Evolutionary conservation across 2,113 vertebrate genomes (phyloP).

Genomic region (Spea bombifrons): DNA sequence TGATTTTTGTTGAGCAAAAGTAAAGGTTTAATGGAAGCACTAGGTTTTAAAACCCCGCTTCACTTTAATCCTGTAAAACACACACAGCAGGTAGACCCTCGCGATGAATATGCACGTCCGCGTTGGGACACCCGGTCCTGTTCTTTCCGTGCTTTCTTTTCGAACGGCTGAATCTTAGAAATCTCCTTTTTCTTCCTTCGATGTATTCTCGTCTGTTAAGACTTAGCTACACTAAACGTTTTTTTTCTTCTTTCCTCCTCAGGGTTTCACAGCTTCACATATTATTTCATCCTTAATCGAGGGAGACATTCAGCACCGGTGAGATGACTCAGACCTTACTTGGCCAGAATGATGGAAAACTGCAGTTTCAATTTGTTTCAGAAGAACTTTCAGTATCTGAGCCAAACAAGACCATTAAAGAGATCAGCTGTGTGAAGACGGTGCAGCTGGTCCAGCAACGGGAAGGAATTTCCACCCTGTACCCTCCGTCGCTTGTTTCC

Average conservation of each 20-base stretch:
- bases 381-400: slow-evolving; percentile 10
- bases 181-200: background rate
- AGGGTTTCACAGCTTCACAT: slow-evolving; percentile 32
- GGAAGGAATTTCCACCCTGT: slow-evolving; percentile 23
- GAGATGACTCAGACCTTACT: slow-evolving; percentile 40
- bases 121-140: background rate
- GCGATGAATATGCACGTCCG: background rate
- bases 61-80: background rate
- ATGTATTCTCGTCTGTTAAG: background rate
- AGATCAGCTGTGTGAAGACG: slow-evolving; percentile 3
- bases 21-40: background rate
- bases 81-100: background rate
- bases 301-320: slow-evolving; percentile 31
- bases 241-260: slow-evolving; percentile 1
- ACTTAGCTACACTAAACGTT: slow-evolving; percentile 8
- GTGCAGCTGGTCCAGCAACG: background rate
- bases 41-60: background rate
- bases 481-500: slow-evolving; percentile 15
- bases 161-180: background rate
- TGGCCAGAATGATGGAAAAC: slow-evolving; percentile 33
- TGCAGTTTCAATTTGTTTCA: slow-evolving; percentile 8
- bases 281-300: slow-evolving; percentile 33
- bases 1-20: background rate
- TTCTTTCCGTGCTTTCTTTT: background rate
- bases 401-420: slow-evolving; percentile 31